phyloP scores from a whole-genome alignment of 2,888 invertebrate species.

The Pterostichus madidus region DNA sequence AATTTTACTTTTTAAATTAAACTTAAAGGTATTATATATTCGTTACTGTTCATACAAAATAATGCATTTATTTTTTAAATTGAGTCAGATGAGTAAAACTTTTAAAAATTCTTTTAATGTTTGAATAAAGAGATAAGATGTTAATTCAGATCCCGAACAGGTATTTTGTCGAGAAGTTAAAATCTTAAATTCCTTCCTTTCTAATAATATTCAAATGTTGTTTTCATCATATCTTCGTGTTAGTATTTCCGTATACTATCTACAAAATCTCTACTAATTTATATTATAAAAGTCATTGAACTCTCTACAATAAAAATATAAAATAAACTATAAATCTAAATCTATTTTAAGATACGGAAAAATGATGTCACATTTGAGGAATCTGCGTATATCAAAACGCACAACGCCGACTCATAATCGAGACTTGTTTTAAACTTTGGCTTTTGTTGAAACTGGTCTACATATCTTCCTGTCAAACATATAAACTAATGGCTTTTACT shows the following conservation, averaged over 20 bases:
- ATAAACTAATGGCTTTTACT: background rate
- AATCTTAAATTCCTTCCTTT: constrained; percentile 7
- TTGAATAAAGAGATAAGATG: background rate
- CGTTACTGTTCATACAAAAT: too few species aligned
- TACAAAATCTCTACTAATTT: constrained; percentile 25
- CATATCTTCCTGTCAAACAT: constrained; percentile 2
- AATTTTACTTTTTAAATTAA: too few species aligned
- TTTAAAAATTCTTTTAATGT: background rate
- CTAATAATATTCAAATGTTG: background rate
- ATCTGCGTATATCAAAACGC: constrained; percentile 4
- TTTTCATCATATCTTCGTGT: constrained; percentile 29
- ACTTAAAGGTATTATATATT: too few species aligned
- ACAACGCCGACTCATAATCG: background rate
- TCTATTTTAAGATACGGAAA: constrained; percentile 7
- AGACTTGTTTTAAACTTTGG: background rate
- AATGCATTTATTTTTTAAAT: too few species aligned
- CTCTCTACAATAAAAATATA: constrained; percentile 12
- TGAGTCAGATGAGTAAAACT: background rate
- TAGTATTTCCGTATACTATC: constrained; percentile 6
- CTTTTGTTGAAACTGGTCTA: constrained; percentile 5
- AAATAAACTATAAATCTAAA: constrained; percentile 17
- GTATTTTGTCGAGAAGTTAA: constrained; percentile 16
- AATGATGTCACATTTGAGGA: constrained; percentile 19
- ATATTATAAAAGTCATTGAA: constrained; percentile 19
- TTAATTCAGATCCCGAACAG: background rate